Evolutionary conservation across 2,888 invertebrate genomes (phyloP).

Genomic region (Tinea trinotella): DNA sequence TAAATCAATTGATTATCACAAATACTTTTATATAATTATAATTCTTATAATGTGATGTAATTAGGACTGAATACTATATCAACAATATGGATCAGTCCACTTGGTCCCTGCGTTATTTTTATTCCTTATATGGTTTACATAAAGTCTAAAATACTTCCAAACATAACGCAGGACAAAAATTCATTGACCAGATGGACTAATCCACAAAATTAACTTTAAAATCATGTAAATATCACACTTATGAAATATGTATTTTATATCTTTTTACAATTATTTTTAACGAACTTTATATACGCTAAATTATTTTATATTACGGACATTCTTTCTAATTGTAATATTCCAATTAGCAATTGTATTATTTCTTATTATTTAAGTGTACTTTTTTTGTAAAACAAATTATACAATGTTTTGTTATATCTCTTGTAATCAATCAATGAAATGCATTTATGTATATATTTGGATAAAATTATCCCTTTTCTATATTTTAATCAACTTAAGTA

Average conservation of each 20-base stretch:
- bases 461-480: background rate
- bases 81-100: slow-evolving; percentile 27
- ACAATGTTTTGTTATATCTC: background rate
- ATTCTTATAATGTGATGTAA: slow-evolving; percentile 45
- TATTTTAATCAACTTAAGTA: background rate
- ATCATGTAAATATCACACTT: slow-evolving; percentile 13
- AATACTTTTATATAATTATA: background rate
- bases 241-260: slow-evolving; percentile 14
- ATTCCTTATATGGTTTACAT: no score
- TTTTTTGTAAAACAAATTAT: background rate
- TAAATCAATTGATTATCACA: no score
- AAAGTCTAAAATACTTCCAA: no score
- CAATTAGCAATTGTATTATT: background rate
- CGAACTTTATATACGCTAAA: slow-evolving; percentile 9
- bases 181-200: no score
- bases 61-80: slow-evolving; percentile 53
- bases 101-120: no score
- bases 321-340: slow-evolving; percentile 9
- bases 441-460: slow-evolving; percentile 10
- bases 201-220: background rate
- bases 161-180: no score
- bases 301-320: slow-evolving; percentile 13
- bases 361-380: background rate
- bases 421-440: background rate
- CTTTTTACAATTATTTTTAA: slow-evolving; percentile 14